Evolutionary conservation across 2,888 invertebrate genomes (phyloP).

Genomic region (Chydorus sphaericus): DNA sequence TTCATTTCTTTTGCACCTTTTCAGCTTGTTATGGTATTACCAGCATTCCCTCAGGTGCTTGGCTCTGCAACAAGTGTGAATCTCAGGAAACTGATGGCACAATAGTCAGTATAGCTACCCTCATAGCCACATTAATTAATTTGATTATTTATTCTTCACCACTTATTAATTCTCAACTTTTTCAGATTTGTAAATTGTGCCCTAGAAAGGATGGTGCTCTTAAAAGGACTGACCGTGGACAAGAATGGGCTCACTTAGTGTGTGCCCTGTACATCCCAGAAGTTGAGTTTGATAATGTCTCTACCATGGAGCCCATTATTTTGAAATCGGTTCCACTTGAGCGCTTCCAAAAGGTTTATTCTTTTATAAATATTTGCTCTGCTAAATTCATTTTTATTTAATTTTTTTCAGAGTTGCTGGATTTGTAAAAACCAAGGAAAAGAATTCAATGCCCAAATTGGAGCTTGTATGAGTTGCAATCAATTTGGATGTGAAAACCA

Average conservation of each 20-base stretch:
- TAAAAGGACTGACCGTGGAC: constrained; percentile 82
- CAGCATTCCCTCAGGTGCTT: constrained; percentile 91
- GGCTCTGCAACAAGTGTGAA: constrained; percentile 97
- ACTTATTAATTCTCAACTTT: constrained; percentile 12
- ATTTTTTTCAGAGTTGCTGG: constrained; percentile 58
- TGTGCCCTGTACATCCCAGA: constrained; percentile 97
- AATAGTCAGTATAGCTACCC: too few species aligned
- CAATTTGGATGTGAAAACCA: constrained; percentile 89
- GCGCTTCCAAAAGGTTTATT: constrained; percentile 68
- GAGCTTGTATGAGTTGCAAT: constrained; percentile 98
- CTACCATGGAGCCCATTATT: constrained; percentile 96
- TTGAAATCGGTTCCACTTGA: constrained; percentile 80
- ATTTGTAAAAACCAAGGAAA: constrained; percentile 84
- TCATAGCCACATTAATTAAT: constrained; percentile 30
- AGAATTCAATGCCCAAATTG: constrained; percentile 60
- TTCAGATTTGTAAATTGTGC: constrained; percentile 80
- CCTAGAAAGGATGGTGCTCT: constrained; percentile 91
- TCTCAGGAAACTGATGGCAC: constrained; percentile 78
- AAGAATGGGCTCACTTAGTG: constrained; percentile 94
- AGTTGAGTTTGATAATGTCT: constrained; percentile 92
- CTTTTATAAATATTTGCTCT: not conserved
- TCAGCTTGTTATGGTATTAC: constrained; percentile 96
- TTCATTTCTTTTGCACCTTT: constrained; percentile 18
- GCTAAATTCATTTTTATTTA: not conserved
- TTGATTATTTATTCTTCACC: not conserved